A percentile compares a stretch with the other conserved stretches of the same genome.
These are phyloP conservation scores for Xiphophorus maculatus DNA, from an alignment of 2,113 vertebrate genomes.

Conservation along the genomic window DNA sequence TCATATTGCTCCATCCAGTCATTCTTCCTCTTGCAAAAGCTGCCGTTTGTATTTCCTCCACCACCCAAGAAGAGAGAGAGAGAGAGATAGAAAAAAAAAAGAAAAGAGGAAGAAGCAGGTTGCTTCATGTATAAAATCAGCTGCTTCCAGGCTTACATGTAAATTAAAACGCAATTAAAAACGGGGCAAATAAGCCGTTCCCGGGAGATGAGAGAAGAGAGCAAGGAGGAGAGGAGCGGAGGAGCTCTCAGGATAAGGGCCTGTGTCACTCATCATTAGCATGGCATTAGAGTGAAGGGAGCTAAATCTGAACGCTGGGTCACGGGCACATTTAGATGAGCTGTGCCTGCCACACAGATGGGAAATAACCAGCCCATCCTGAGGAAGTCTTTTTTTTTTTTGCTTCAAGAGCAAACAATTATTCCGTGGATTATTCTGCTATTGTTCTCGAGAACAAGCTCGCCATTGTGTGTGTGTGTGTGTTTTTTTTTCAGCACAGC, in stretches of 20 bases:
- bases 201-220: conserved; percentile 65
- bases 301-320: conserved; percentile 67
- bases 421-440: conserved; percentile 56
- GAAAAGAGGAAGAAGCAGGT: background rate
- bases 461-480: conserved; percentile 23
- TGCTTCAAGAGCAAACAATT: conserved; percentile 40
- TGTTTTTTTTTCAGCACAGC: conserved; percentile 14
- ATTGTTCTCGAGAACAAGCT: conserved; percentile 54
- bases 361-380: conserved; percentile 25
- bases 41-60: conserved; percentile 22
- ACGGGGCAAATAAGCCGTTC: conserved; percentile 78
- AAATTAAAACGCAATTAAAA: conserved; percentile 84
- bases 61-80: background rate
- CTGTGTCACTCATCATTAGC: conserved; percentile 79
- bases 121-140: conserved; percentile 36
- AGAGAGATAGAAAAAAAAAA: background rate
- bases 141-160: conserved; percentile 71
- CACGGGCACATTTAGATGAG: conserved; percentile 53
- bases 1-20: conserved; percentile 26
- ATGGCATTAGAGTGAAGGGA: conserved; percentile 70
- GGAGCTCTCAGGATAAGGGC: conserved; percentile 73
- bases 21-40: conserved; percentile 39
- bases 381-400: conserved; percentile 22
- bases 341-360: conserved; percentile 32
- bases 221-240: conserved; percentile 35